Base-by-base conservation (phyloP, 2,797 vertebrate genomes). In the Siniperca obscura region DNA sequence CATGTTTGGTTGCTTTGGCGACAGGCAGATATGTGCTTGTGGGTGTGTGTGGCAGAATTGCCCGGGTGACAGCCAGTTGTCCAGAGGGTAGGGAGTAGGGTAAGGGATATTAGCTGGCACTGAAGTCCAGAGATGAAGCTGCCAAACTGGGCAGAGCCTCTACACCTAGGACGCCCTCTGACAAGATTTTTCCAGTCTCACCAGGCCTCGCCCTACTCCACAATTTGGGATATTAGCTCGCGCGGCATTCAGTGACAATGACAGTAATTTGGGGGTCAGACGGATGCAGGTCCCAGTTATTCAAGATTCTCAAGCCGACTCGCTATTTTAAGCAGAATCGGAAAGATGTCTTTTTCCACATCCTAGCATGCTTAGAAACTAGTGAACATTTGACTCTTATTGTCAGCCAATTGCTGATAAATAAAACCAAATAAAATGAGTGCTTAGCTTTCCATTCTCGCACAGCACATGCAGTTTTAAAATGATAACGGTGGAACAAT, bases 1-100 rank as follows among this genome's bases (percentile, higher is more conserved):
- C 73, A 4, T 88, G 82, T 90, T 90, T 87, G 74, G 90, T 90
- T 91, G 74, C 87, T 2, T 21, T 76, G 90, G 91, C 77, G 79
- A 92, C 57, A 34, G 27, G 30, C 50, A 74, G 64, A 66, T 52
- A 46, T n/a, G 55, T 19, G 21, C 66, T 40, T 57, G 50, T 61
- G 83, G 71, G 64, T 50, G 74, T 80, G 57, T 64, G 74, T 52
- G 60, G 82, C 46, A 3, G 72, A n/a, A 21, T 25, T 72, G 65
- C 30, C 55, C 3, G 16, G 59, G 66, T 83, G 86, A 82, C 52
- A 75, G 87, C 82, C 90, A 89, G 90, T 91, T 93, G 89, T 91
- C 85, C 53, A 59, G 74, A 48, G 82, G 66, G 79, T 56, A 55
- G 77, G 82, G 73, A 76, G 78, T 5, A 57, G 53, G 60, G 78